Evolutionary conservation across 2,888 invertebrate genomes (phyloP), one percentile per base, ranked within the genome.

Genomic region (Eupithecia abbreviata): DNA sequence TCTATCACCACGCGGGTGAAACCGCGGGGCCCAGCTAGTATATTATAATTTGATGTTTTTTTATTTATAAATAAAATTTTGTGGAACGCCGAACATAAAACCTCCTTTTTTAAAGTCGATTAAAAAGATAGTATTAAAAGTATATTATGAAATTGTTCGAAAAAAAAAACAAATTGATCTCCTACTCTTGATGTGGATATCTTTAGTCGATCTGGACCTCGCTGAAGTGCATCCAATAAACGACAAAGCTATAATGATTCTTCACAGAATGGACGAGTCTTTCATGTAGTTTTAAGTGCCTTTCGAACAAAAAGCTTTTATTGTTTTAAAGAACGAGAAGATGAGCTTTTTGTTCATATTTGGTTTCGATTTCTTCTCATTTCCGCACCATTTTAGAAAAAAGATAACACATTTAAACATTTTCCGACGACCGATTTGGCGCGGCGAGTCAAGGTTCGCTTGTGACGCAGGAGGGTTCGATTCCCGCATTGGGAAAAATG

Each of bases 231-330:
- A 66, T 42, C 42, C 42, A 66, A 42, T 42, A 42, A 66, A 66
- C 6, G 42, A 9, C 41, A 6, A 30, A 30, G 66, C 42, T 42
- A 66, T 66, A 41, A 66, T 41, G 41, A 66, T 65, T 74, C 70
- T 65, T 74, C 42, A 49, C 74, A 70, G 70, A 74, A 65, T 65
- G 42, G 43, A 43, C 47, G 15, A 66, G 41, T 66, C 42, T 62
- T 30, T 62, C 62, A 62, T 62, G 30, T 62, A 3, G n/a, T 58
- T 18, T 58, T 58, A 58, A 58, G 55, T 58, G 55, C n/a, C 55
- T 58, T 41, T 42, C 15, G 42, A 66, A 66, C 66, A 66, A 66
- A 66, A 66, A 66, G 13, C 6, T 42, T 7, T 12, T 62, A 18
- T 58, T 58, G 30, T 58, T 58, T 7, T 62, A 10, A 62, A 30